A percentile compares a stretch with the other conserved stretches of the same genome.
Conservation (phyloP, 2,797 vertebrate genomes). For the Anguilla pacifica region DNA sequence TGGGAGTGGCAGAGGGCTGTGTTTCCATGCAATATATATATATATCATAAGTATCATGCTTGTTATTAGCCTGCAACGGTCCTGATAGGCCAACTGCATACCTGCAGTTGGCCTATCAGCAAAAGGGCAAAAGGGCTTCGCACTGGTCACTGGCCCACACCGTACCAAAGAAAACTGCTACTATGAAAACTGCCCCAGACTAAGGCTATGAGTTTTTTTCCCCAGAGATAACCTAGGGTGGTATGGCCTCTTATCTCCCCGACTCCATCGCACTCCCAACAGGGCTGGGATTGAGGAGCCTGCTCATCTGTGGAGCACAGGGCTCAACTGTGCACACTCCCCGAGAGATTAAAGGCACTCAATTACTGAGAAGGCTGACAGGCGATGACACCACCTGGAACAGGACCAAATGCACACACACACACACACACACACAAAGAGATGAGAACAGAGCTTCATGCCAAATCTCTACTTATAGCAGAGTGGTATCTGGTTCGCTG, state of each 20-base stretch:
- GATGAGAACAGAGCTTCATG: background rate
- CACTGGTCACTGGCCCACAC: background rate
- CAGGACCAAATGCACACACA: background rate
- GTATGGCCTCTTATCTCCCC: background rate
- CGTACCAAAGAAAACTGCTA: background rate
- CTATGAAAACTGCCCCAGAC: background rate
- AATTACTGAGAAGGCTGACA: background rate
- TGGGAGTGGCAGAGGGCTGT: background rate
- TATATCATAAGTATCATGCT: constrained; percentile 6
- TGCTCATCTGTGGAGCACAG: background rate
- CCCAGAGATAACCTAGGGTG: background rate
- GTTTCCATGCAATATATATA: background rate
- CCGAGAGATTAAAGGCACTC: background rate
- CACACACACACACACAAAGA: background rate
- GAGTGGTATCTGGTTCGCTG: background rate
- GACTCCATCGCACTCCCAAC: background rate
- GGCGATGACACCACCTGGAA: background rate
- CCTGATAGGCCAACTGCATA: background rate
- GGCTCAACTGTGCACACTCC: background rate
- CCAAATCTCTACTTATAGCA: background rate
- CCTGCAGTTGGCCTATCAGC: too few relatives aligned
- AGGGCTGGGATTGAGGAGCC: background rate
- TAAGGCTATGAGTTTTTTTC: background rate
- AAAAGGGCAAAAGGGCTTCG: too few relatives aligned
- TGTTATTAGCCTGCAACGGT: background rate